Evolutionary conservation across 2,888 invertebrate genomes (phyloP), one percentile per base, ranked within the genome.

Genomic region (Gari tellinella): DNA sequence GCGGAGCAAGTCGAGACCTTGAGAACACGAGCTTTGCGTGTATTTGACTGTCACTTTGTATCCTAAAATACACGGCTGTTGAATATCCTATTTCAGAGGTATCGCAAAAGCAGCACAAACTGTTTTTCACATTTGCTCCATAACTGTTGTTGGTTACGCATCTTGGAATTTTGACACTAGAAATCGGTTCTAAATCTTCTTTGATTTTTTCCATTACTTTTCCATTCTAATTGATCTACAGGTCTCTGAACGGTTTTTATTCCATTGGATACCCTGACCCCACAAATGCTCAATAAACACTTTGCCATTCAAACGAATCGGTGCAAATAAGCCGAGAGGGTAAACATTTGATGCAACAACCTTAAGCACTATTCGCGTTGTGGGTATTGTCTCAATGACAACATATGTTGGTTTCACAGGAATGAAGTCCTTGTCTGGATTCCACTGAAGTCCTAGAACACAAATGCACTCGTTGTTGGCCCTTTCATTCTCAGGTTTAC

Each of bases 1-100:
- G 38, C 31, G 67, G 70, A 7, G 66, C 49, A 19, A 76, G 23
- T 41, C 66, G 49, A 23, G 70, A 53, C 19, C 72, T 76, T 1
- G 66, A 25, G 46, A 76, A 72, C 14, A 72, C 31, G 1, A 76
- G 46, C 45, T 25, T 37, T 14, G 49, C 53, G 7, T 56, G 46
- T 21, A 23, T n/a, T 12, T 17, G 41, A 2, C n/a, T 17, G 3
- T 43, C 46, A 45, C 17, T 23, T 14, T 53, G 40, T 51, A 60
- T 55, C 45, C 46, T 60, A 37, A 74, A 43, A 45, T 63, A 63
- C 26, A 63, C 41, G 3, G 17, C 49, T 23, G 60, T 48, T 26
- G 58, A 60, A 38, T 60, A 67, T 41, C 51, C 67, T 43, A 15
- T 58, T 23, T 41, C 23, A 19, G 58, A 58, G 4, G 60, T 60